Base-by-base conservation (phyloP, 2,888 invertebrate genomes). In the Drosophila acutilabella region DNA sequence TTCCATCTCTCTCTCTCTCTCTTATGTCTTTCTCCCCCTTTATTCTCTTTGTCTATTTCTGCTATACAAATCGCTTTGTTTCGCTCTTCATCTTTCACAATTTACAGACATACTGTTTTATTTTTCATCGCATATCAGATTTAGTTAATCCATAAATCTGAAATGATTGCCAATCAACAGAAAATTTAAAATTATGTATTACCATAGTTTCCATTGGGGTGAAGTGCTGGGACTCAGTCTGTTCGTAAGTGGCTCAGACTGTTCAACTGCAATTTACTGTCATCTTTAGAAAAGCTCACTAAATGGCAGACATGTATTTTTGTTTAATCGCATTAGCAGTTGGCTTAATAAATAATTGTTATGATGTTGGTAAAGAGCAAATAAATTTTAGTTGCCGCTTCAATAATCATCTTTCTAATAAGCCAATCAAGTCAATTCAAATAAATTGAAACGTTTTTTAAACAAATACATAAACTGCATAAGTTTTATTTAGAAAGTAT, bases 11-110 rank as follows among this genome's bases (percentile, higher is more conserved):
- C 0, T 8, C 23, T 11, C n/a, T 33, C 8, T 38, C 6, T 38
- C 58, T n/a, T n/a, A n/a, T n/a, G n/a, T n/a, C n/a, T 57, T 47
- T 52, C 11, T 8, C 20, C 38, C 20, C 33, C 26, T 7, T 26
- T 7, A 26, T 26, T 26, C 26, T 30, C 30, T 2, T 7, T 26
- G 7, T 7, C 16, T 36, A 59, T 36, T 36, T 36, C 52, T 58
- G 26, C 11, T 1, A 42, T 10, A 18, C 36, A 40, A 64, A 70
- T 56, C 52, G 14, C 33, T 58, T 62, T 45, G 66, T 42, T 45
- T 36, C 45, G 30, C 44, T 70, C 23, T 57, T 54, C 10, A 13
- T 42, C n/a, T 14, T 23, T n/a, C n/a, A 3, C 30, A 41, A 45
- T 59, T 23, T 30, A 33, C 42, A 33, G 30, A 23, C n/a, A 42